Conservation (phyloP, 2,113 vertebrate species). For the Trichomycterus rosablanca region DNA sequence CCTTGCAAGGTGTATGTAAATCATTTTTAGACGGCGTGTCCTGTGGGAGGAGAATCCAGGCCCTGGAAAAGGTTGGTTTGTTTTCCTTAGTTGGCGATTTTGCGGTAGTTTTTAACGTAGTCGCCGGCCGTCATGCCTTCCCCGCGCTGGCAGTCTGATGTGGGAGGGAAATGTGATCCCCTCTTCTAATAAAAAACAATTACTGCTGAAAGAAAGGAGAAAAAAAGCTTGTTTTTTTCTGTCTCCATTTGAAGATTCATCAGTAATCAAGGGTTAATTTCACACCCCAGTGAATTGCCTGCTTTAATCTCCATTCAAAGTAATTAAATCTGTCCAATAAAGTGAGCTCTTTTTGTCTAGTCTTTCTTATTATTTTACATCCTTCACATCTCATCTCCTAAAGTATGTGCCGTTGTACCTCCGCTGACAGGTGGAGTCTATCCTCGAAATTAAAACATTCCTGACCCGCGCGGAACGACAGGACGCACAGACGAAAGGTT, state of each 20-base stretch:
- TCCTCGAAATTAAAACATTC: slow-evolving; percentile 99
- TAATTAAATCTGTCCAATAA: slow-evolving; percentile 99
- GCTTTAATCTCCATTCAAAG: slow-evolving; percentile 97
- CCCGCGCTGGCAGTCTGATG: slow-evolving; percentile 46
- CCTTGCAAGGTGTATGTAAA: slow-evolving; percentile 57
- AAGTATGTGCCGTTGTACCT: slow-evolving; percentile 85
- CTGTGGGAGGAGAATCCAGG: slow-evolving; percentile 49
- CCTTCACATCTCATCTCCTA: slow-evolving; percentile 94
- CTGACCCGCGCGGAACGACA: slow-evolving; percentile 88
- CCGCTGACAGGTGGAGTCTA: slow-evolving; percentile 92
- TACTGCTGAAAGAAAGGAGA: slow-evolving; percentile 37
- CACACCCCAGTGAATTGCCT: slow-evolving; percentile 94
- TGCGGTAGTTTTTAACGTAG: slow-evolving; percentile 58
- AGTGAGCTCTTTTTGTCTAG: slow-evolving; percentile 83
- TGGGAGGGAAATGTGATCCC: slow-evolving; percentile 41
- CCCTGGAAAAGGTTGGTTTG: slow-evolving; percentile 59
- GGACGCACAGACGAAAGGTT: slow-evolving; percentile 64
- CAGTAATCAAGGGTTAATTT: slow-evolving; percentile 99
- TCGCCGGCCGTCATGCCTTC: slow-evolving; percentile 50
- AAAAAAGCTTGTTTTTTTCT: slow-evolving; percentile 58
- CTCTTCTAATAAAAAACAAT: slow-evolving; percentile 51
- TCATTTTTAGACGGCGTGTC: slow-evolving; percentile 45
- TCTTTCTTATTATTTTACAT: slow-evolving; percentile 89
- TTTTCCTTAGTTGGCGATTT: slow-evolving; percentile 55
- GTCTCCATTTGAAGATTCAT: slow-evolving; percentile 59